These are phyloP conservation scores for Drosophila pandora DNA, from an alignment of 1,140 invertebrate genomes.

Conservation along the genomic window DNA sequence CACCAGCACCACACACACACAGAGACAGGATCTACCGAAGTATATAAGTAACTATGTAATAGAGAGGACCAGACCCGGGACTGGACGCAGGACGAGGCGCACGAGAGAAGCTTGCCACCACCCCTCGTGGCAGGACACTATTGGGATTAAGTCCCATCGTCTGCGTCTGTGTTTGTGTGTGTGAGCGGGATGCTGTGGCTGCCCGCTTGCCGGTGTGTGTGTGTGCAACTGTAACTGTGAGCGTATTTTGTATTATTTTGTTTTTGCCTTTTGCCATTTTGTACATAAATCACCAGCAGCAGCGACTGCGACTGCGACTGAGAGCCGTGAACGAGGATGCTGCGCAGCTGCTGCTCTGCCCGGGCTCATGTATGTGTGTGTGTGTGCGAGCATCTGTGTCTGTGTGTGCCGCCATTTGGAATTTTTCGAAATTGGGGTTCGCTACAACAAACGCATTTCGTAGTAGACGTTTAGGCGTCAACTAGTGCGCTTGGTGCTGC, in stretches of 20 bases:
- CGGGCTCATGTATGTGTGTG: conserved; percentile 26
- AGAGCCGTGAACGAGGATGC: conserved; percentile 43
- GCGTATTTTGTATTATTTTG: conserved; percentile 64
- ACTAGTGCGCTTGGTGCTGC: conserved; percentile 84
- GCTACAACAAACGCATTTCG: conserved; percentile 84
- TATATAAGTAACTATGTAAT: conserved; percentile 75
- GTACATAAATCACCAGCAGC: conserved; percentile 79
- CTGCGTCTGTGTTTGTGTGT: conserved; percentile 9
- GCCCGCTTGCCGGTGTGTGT: neutral
- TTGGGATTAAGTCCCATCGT: conserved; percentile 69
- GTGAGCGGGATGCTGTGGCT: conserved; percentile 40
- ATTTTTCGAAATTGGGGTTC: conserved; percentile 84
- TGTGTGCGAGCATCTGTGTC: conserved; percentile 45
- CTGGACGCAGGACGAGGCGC: conserved; percentile 12
- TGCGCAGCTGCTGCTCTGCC: conserved; percentile 46
- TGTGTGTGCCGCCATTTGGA: conserved; percentile 82
- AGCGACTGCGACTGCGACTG: conserved; percentile 32
- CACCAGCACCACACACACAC: conserved; percentile 2
- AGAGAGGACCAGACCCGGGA: conserved; percentile 23
- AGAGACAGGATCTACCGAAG: conserved; percentile 12
- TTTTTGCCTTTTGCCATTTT: conserved; percentile 77
- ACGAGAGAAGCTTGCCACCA: conserved; percentile 32
- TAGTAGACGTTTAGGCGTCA: conserved; percentile 85
- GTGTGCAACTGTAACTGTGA: conserved; percentile 31
- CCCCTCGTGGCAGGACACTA: conserved; percentile 73